Evolutionary conservation across 2,888 invertebrate species (phyloP).

Genomic region (Heteromyza rotundicornis): DNA sequence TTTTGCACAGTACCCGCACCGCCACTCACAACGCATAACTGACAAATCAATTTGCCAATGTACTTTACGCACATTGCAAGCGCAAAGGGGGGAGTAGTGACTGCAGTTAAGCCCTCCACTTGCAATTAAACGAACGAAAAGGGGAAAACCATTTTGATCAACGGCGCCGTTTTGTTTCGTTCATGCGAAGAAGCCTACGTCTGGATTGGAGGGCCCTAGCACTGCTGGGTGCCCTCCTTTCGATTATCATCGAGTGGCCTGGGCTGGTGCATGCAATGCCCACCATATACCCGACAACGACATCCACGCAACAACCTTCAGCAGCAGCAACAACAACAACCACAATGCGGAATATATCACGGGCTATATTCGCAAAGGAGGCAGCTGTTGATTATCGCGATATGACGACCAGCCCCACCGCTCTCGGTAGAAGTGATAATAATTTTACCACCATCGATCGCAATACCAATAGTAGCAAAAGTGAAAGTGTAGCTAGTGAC

Average conservation of each 20-base stretch:
- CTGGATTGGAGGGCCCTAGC: conserved; percentile 63
- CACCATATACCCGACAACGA: conserved; percentile 34
- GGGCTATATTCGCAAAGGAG: neutral
- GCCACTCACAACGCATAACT: too few relatives aligned
- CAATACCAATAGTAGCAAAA: conserved; percentile 12
- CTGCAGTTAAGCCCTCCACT: neutral
- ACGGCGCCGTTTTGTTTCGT: conserved; percentile 37
- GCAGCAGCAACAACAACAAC: conserved; percentile 5
- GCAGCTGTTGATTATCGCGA: neutral
- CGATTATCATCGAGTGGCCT: conserved; percentile 59
- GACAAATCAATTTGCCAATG: neutral
- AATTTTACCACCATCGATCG: conserved; percentile 11
- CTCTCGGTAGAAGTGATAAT: conserved; percentile 31
- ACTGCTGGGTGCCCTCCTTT: conserved; percentile 63
- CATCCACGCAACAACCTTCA: conserved; percentile 14
- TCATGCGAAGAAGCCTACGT: conserved; percentile 61
- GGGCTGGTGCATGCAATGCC: conserved; percentile 57
- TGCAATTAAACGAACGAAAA: conserved; percentile 1
- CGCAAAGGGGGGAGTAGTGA: neutral
- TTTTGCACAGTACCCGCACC: neutral
- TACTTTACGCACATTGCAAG: neutral
- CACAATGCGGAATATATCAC: conserved; percentile 3
- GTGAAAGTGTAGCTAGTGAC: conserved; percentile 14
- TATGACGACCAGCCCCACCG: conserved; percentile 1
- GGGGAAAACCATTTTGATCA: neutral